These are phyloP conservation scores for Leucophora obtusa DNA, from an alignment of 2,888 invertebrate genomes.

Conservation along the genomic window DNA sequence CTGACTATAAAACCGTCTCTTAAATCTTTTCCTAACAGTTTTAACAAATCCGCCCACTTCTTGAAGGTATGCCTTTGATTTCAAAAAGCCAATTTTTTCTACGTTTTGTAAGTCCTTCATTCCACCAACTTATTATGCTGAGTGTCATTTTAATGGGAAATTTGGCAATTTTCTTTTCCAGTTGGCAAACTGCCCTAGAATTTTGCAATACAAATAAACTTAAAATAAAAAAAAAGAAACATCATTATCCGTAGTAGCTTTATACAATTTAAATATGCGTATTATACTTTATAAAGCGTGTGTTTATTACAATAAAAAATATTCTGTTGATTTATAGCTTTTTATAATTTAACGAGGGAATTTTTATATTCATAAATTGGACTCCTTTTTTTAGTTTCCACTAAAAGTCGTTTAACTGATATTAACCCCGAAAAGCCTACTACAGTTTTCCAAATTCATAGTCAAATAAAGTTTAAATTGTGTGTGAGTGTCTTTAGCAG, in stretches of 20 bases:
- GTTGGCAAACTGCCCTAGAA: neutral
- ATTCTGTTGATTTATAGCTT: neutral
- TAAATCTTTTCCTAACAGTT: too few species aligned
- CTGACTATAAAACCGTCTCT: too few species aligned
- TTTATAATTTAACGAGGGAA: neutral
- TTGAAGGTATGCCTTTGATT: too few species aligned
- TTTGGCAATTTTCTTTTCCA: neutral
- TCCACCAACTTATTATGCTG: neutral
- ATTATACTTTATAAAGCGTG: neutral
- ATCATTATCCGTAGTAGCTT: neutral
- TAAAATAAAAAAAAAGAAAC: neutral
- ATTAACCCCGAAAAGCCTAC: neutral
- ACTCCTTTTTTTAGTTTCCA: neutral
- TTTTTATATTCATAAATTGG: neutral
- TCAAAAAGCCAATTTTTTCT: too few species aligned
- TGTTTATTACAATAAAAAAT: neutral
- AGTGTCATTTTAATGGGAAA: neutral
- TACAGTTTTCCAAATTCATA: neutral
- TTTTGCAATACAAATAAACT: neutral
- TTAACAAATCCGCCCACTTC: too few species aligned
- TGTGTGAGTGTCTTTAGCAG: neutral
- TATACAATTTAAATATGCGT: neutral
- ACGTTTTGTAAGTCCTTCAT: too few species aligned
- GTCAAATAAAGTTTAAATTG: too few species aligned
- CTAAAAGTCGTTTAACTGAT: neutral